Conservation (phyloP, 1,140 invertebrate genomes). For the Sesamia nonagrioides region DNA sequence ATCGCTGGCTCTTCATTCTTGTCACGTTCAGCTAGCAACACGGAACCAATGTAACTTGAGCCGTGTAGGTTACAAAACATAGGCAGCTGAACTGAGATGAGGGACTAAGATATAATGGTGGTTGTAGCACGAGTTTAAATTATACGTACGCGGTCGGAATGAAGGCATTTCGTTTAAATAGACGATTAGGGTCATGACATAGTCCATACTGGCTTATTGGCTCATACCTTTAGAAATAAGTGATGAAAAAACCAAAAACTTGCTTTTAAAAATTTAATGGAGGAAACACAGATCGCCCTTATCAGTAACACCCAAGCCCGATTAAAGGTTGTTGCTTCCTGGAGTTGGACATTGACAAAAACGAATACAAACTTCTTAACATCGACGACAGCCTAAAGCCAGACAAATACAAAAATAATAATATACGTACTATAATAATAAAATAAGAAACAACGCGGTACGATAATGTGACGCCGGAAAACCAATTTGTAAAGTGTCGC, state of each 20-base stretch:
- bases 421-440: background rate
- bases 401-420: slow-evolving; percentile 3
- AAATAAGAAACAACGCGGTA: slow-evolving; percentile 1
- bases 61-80: slow-evolving; percentile 3
- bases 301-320: background rate
- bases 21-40: slow-evolving; percentile 62
- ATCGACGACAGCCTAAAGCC: background rate
- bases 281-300: too few relatives aligned
- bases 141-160: slow-evolving; percentile 57
- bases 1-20: slow-evolving; percentile 56
- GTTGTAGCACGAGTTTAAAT: slow-evolving; percentile 55
- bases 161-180: slow-evolving; percentile 47
- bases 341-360: background rate
- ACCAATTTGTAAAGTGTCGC: slow-evolving; percentile 16
- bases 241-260: background rate
- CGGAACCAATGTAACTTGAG: slow-evolving; percentile 47
- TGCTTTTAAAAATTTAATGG: too few relatives aligned
- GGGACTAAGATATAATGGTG: slow-evolving; percentile 40
- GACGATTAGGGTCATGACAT: slow-evolving; percentile 37
- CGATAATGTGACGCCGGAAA: background rate
- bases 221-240: background rate
- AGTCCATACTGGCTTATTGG: slow-evolving; percentile 24
- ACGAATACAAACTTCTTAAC: background rate
- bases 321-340: too few relatives aligned
- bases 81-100: background rate